phyloP scores from a whole-genome alignment of 2,888 invertebrate species.

The Cephus nigrinus region DNA sequence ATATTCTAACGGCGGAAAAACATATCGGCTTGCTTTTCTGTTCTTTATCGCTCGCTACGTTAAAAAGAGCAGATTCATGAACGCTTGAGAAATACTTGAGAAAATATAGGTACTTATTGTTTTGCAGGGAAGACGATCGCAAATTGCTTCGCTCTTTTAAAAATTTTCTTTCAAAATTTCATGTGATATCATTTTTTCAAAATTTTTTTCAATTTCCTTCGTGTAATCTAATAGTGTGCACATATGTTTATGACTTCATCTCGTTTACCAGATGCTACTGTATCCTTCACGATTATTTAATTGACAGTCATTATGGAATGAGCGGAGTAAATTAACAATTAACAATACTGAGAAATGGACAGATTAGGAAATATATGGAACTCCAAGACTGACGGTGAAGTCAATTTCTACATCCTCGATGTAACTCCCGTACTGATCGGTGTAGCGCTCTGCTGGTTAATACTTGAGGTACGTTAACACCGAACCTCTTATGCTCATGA shows the following conservation, averaged over 20 bases:
- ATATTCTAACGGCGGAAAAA: not conserved
- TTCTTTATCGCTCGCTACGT: not conserved
- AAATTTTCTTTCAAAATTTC: not conserved
- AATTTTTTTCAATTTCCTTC: not conserved
- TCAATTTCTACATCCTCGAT: not conserved
- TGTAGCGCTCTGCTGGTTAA: slow-evolving; percentile 2
- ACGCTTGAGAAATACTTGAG: not conserved
- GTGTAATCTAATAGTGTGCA: not conserved
- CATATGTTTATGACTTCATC: too few relatives aligned
- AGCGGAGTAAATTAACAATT: not conserved
- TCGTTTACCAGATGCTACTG: not conserved
- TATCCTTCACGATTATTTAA: not conserved
- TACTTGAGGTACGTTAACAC: not conserved
- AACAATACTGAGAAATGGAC: not conserved
- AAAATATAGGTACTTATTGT: not conserved
- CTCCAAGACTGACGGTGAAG: not conserved
- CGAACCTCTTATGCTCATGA: not conserved
- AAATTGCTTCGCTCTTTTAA: not conserved
- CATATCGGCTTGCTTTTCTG: not conserved
- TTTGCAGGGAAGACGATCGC: not conserved
- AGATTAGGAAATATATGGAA: not conserved
- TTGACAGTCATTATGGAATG: not conserved
- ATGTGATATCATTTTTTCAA: not conserved
- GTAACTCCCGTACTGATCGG: not conserved
- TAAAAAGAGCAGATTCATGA: not conserved